Evolutionary conservation across 2,888 invertebrate genomes (phyloP), one percentile per base, ranked within the genome.

Genomic region (Micoletzkya japonica): DNA sequence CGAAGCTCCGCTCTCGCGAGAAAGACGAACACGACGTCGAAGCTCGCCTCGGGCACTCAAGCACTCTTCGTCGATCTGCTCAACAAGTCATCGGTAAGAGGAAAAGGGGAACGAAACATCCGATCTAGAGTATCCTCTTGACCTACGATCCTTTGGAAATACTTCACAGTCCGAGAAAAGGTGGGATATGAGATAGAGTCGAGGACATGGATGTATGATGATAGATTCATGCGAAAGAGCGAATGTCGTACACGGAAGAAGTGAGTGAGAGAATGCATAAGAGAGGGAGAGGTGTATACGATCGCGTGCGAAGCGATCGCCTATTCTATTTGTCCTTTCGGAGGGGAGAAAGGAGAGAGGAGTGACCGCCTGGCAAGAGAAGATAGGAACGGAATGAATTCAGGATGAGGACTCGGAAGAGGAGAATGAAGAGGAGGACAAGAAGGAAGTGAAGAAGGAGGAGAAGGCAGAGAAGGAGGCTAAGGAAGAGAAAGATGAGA

Each of bases 1-100:
- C 76, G 84, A 10, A 80, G 81, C 4, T 80, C 79, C 7, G 84
- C 83, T 17, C 76, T 85, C 69, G 85, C 85, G 7, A 74, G 76
- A 32, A 83, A 83, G 72, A 81, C 82, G 32, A 84, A 83, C 69
- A 84, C 84, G 7, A 81, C 83, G 10, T 77, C 77, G n/a, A 83
- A 81, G 67, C 80, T 82, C 70, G 76, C 78, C 32, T 77, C 80
- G n/a, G 73, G 73, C 34, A 75, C 77, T 1, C 71, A 75, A 4
- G 77, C 77, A 50, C 75, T 85, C 14, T 80, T 80, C 70, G 76
- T 76, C 2, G 85, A 84, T 71, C 72, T 85, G 4, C 67, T 78
- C 61, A 72, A 72, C 70, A 78, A 70, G 39, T n/a, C n/a, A n/a
- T n/a, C n/a, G 60, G 58, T 44, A n/a, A 24, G 56, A 36, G 58